These are phyloP conservation scores for Hydropotes inermis DNA, from an alignment of 2,113 vertebrate genomes.

Conservation along the genomic window DNA sequence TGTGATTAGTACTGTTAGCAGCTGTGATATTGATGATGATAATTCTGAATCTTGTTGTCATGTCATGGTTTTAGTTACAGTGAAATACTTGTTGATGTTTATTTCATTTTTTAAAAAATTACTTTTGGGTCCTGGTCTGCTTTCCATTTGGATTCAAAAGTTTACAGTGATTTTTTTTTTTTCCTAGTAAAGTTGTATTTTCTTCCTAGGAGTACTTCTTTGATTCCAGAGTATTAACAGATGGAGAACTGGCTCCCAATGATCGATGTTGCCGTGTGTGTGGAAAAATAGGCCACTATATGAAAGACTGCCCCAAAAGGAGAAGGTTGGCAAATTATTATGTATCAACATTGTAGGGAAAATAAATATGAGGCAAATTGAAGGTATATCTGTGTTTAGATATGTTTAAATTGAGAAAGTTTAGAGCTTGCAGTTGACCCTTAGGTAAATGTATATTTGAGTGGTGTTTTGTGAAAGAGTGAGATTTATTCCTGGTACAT, in stretches of 20 bases:
- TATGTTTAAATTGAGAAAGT: slow-evolving; percentile 26
- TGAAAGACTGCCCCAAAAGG: slow-evolving; percentile 99
- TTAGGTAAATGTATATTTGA: slow-evolving; percentile 35
- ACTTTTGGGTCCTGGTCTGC: neutral
- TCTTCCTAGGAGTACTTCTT: slow-evolving; percentile 95
- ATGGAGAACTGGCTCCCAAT: slow-evolving; percentile 97
- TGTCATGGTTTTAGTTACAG: slow-evolving; percentile 1
- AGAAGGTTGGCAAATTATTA: slow-evolving; percentile 87
- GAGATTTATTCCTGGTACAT: slow-evolving; percentile 4
- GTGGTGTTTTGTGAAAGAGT: neutral
- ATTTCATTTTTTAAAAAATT: neutral
- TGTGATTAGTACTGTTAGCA: neutral
- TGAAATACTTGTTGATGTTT: slow-evolving; percentile 16
- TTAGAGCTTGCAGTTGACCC: neutral
- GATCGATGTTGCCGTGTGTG: slow-evolving; percentile 98
- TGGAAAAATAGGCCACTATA: slow-evolving; percentile 99
- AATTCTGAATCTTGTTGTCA: slow-evolving; percentile 33
- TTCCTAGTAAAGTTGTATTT: slow-evolving; percentile 30
- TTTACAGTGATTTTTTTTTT: slow-evolving; percentile 22
- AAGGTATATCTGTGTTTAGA: slow-evolving; percentile 20
- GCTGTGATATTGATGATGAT: neutral
- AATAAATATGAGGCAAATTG: slow-evolving; percentile 1
- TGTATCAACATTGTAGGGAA: slow-evolving; percentile 36
- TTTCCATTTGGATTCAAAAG: slow-evolving; percentile 24
- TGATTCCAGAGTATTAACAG: slow-evolving; percentile 96